Conservation (phyloP, 2,888 invertebrate species). For the Crocallis elinguaria region DNA sequence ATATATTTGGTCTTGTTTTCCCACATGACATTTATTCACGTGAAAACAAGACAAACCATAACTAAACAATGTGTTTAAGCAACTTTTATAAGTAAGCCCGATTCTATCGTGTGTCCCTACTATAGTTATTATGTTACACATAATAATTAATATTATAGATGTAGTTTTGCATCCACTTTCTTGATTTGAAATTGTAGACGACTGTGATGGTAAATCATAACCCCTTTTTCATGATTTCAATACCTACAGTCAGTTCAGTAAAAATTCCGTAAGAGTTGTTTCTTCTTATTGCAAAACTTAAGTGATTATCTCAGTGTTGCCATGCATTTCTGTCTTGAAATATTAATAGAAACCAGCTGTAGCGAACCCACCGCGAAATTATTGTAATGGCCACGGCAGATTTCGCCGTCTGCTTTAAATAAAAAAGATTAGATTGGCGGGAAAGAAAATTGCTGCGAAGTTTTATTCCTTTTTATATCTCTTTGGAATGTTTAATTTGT, state of each 20-base stretch:
- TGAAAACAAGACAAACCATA: too few species aligned
- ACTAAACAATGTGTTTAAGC: too few species aligned
- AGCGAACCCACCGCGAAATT: constrained; percentile 36
- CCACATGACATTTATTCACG: too few species aligned
- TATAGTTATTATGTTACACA: too few species aligned
- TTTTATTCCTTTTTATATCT: constrained; percentile 38
- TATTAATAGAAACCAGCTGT: constrained; percentile 37
- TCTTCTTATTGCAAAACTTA: constrained; percentile 12
- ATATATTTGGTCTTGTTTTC: too few species aligned
- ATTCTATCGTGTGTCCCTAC: too few species aligned
- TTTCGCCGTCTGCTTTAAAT: constrained; percentile 35
- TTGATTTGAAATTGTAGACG: too few species aligned
- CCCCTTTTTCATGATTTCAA: too few species aligned
- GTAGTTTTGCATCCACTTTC: too few species aligned
- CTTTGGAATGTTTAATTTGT: constrained; percentile 36
- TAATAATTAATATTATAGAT: too few species aligned
- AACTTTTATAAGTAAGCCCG: too few species aligned
- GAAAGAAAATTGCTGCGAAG: constrained; percentile 33
- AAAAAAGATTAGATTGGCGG: constrained; percentile 38
- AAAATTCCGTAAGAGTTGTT: constrained; percentile 1
- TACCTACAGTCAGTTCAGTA: neutral
- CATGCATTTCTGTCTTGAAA: constrained; percentile 27
- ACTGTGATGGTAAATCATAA: too few species aligned
- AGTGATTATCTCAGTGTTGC: constrained; percentile 22
- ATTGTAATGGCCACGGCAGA: constrained; percentile 35